phyloP scores from a whole-genome alignment of 1,140 invertebrate genomes.

The Lepidostoma basale region DNA sequence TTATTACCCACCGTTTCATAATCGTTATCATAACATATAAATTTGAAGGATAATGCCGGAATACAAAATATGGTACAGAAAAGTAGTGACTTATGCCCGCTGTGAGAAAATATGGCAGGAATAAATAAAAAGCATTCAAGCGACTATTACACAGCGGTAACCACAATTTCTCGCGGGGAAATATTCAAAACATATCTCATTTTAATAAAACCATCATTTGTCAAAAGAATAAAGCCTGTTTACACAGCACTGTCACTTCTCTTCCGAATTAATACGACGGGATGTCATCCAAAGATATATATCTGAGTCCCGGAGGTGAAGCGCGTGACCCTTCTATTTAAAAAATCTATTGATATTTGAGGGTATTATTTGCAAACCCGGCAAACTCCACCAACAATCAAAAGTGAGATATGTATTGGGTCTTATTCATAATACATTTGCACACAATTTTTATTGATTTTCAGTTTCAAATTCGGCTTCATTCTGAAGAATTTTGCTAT shows the following conservation, averaged over 20 bases:
- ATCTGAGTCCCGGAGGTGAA: too few species aligned
- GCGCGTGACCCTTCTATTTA: too few species aligned
- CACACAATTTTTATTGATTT: too few species aligned
- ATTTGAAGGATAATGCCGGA: background rate
- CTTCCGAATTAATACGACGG: conserved; percentile 20
- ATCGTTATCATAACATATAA: background rate
- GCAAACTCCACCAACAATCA: too few species aligned
- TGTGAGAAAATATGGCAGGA: background rate
- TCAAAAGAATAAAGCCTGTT: conserved; percentile 28
- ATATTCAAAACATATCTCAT: conserved; percentile 17
- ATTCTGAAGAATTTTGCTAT: too few species aligned
- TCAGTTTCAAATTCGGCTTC: too few species aligned
- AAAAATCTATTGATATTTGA: too few species aligned
- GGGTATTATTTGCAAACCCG: too few species aligned
- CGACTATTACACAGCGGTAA: background rate
- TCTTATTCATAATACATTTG: too few species aligned
- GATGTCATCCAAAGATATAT: conserved; percentile 5
- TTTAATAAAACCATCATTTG: conserved; percentile 32
- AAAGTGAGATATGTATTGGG: too few species aligned
- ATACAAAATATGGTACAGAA: background rate
- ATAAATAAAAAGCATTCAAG: too few species aligned
- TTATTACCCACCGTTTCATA: too few species aligned
- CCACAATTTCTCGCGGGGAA: conserved; percentile 6
- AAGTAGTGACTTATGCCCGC: background rate
- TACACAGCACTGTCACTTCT: conserved; percentile 22